phyloP scores from a whole-genome alignment of 2,888 invertebrate species.

The Urechis unicinctus region DNA sequence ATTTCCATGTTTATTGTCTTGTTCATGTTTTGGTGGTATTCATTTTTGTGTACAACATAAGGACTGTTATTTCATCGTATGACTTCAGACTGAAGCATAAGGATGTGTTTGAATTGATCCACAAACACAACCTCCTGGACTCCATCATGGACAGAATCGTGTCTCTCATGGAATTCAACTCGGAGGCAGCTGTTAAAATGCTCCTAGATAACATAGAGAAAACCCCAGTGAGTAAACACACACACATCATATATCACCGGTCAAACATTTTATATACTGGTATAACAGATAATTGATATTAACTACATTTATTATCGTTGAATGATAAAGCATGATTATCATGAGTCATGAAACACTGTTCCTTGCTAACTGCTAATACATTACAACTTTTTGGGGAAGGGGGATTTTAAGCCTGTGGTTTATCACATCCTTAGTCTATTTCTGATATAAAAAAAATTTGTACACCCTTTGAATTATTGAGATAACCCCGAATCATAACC shows the following conservation, averaged over 20 bases:
- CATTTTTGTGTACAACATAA: background rate
- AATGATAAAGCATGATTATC: too few relatives aligned
- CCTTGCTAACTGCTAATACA: background rate
- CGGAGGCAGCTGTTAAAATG: constrained; percentile 67
- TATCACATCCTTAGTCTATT: too few relatives aligned
- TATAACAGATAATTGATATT: too few relatives aligned
- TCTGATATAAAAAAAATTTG: too few relatives aligned
- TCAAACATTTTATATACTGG: background rate
- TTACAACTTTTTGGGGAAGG: background rate
- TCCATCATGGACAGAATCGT: constrained; percentile 81
- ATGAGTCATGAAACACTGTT: too few relatives aligned
- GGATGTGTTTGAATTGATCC: constrained; percentile 83
- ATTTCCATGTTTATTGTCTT: too few relatives aligned
- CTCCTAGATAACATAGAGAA: constrained; percentile 64
- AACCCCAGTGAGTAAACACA: constrained; percentile 64
- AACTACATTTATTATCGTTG: too few relatives aligned
- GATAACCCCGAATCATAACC: too few relatives aligned
- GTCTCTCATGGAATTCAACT: constrained; percentile 80
- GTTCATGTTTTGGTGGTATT: too few relatives aligned
- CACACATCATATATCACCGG: background rate
- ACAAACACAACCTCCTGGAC: constrained; percentile 73
- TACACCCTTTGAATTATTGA: too few relatives aligned
- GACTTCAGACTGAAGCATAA: constrained; percentile 73
- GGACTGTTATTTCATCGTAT: too few relatives aligned
- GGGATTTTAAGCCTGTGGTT: background rate